Percentiles rank a stretch among this genome's conserved stretches.
phyloP scores from a whole-genome alignment of 2,113 vertebrate species.

The Ciconia boyciana region DNA sequence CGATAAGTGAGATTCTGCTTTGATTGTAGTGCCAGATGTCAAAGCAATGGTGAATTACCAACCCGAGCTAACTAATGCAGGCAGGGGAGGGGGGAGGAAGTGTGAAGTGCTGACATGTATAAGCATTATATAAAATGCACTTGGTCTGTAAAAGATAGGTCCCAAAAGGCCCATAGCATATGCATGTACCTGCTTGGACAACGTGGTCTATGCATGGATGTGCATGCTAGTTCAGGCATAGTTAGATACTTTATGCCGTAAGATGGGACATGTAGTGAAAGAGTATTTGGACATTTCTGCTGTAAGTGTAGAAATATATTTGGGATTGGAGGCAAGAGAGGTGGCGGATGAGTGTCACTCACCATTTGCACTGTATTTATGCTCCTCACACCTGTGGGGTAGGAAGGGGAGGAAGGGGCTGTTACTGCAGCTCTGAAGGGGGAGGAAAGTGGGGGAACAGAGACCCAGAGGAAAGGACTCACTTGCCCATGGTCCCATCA shows the following conservation, averaged over 20 bases:
- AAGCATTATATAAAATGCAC: background rate
- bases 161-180: background rate
- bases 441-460: background rate
- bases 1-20: background rate
- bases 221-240: background rate
- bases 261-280: background rate
- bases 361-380: background rate
- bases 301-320: background rate
- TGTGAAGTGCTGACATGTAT: background rate
- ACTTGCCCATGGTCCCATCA: fast-evolving
- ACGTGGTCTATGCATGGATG: background rate
- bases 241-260: background rate
- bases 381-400: background rate
- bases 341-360: background rate
- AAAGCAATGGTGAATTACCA: conserved; percentile 12
- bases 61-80: background rate
- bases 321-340: background rate
- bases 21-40: conserved; percentile 27
- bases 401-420: background rate
- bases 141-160: background rate
- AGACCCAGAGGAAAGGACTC: background rate
- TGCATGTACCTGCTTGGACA: background rate
- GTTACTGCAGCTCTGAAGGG: background rate
- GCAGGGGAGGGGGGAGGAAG: background rate
- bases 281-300: background rate